Evolutionary conservation across 2,113 vertebrate species (phyloP).

Genomic region (Cyanoramphus novaezelandiae): DNA sequence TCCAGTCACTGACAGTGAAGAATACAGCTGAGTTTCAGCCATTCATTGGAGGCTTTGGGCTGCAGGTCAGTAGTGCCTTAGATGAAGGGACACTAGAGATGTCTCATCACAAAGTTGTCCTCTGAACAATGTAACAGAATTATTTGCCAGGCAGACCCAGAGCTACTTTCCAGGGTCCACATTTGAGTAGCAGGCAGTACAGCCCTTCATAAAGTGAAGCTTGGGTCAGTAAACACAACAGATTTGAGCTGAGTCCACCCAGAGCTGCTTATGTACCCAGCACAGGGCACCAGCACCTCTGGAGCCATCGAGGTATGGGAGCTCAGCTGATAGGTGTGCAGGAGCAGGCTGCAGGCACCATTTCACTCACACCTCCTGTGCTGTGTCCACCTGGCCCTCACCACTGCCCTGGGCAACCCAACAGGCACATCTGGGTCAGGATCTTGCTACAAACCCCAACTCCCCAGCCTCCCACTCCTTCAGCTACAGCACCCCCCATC

Average conservation of each 20-base stretch:
- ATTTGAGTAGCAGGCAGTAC: background rate
- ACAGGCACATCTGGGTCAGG: fast-evolving
- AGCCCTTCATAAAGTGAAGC: background rate
- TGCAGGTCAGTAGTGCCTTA: background rate
- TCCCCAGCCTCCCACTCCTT: background rate
- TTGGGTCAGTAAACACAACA: background rate
- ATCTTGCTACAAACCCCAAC: background rate
- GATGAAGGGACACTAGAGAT: background rate
- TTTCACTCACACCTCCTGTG: background rate
- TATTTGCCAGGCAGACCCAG: background rate
- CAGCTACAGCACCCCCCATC: background rate
- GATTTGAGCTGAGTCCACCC: background rate
- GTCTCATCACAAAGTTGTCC: background rate
- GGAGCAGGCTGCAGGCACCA: background rate
- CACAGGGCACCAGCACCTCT: background rate
- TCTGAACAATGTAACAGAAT: background rate
- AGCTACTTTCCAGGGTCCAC: background rate
- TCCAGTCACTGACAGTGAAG: background rate
- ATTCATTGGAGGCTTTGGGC: background rate
- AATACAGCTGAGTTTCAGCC: background rate
- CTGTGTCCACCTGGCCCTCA: background rate
- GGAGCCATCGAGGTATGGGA: background rate
- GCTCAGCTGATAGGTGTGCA: fast-evolving
- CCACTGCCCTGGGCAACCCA: background rate
- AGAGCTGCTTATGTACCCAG: background rate